phyloP scores from a whole-genome alignment of 1,140 invertebrate genomes.

The Holotrichia oblita region DNA sequence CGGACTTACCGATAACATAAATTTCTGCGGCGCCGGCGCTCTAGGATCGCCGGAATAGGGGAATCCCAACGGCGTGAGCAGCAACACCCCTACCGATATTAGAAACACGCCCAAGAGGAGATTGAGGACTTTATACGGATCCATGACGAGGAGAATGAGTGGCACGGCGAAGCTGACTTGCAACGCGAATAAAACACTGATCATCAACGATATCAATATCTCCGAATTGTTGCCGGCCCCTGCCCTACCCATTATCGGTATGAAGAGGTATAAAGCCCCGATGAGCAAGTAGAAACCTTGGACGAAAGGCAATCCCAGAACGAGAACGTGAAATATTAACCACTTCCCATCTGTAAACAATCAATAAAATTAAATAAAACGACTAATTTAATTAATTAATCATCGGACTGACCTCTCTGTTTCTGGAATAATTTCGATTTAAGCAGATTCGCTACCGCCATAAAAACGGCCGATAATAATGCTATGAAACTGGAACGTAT shows the following conservation, averaged over 20 bases:
- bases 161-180: constrained; percentile 68
- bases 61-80: constrained; percentile 75
- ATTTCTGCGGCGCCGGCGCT: constrained; percentile 72
- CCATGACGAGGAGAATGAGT: constrained; percentile 67
- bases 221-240: constrained; percentile 79
- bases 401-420: constrained; percentile 61
- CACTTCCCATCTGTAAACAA: constrained; percentile 67
- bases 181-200: constrained; percentile 66
- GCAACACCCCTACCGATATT: constrained; percentile 65
- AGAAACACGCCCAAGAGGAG: constrained; percentile 66
- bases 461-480: constrained; percentile 71
- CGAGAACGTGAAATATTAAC: constrained; percentile 65
- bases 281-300: constrained; percentile 79
- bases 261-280: constrained; percentile 65
- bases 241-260: constrained; percentile 85
- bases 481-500: constrained; percentile 75
- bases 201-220: constrained; percentile 69
- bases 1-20: constrained; percentile 72
- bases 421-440: constrained; percentile 64
- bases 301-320: constrained; percentile 71
- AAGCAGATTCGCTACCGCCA: constrained; percentile 64
- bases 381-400: background rate
- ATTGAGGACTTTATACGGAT: constrained; percentile 64
- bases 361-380: background rate
- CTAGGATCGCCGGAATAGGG: constrained; percentile 72